Evolutionary conservation across 2,888 invertebrate genomes (phyloP).

Genomic region (Nomada ruficornis): DNA sequence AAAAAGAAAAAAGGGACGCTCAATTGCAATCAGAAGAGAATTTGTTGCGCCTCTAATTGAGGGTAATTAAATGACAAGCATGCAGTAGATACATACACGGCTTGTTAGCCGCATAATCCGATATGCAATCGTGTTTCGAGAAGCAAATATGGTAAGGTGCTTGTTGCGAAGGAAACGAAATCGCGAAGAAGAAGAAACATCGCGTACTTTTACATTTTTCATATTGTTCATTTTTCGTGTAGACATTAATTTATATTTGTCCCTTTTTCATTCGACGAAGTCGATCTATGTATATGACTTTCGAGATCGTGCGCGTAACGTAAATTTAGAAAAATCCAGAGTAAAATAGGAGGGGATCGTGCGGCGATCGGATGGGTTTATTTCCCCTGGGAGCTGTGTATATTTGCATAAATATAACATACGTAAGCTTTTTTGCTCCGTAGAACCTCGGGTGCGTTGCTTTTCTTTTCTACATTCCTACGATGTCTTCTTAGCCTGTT

Average conservation of each 20-base stretch:
- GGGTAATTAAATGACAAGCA: conserved; percentile 32
- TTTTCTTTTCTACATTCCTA: neutral
- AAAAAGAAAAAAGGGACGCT: neutral
- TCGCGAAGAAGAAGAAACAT: neutral
- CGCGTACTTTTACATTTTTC: too few species aligned
- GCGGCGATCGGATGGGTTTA: conserved; percentile 22
- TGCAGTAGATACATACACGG: neutral
- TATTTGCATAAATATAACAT: conserved; percentile 35
- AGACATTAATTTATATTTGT: neutral
- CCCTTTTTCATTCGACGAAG: neutral
- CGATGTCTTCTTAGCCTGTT: neutral
- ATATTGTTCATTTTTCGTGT: conserved; percentile 13
- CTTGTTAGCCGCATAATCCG: conserved; percentile 13
- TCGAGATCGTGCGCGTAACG: neutral
- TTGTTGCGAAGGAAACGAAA: conserved; percentile 6
- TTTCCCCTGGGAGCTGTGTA: neutral
- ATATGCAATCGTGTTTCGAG: conserved; percentile 1
- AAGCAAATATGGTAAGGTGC: neutral
- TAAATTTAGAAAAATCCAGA: neutral
- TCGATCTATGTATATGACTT: neutral
- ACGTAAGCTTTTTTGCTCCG: conserved; percentile 8
- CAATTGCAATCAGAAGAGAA: neutral
- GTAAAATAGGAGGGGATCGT: conserved; percentile 4
- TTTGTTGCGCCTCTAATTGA: conserved; percentile 11
- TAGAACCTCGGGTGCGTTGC: neutral